A percentile compares a stretch with the other conserved stretches of the same genome.
Conservation (phyloP, 2,888 invertebrate species). For the Leptopilina syphax region DNA sequence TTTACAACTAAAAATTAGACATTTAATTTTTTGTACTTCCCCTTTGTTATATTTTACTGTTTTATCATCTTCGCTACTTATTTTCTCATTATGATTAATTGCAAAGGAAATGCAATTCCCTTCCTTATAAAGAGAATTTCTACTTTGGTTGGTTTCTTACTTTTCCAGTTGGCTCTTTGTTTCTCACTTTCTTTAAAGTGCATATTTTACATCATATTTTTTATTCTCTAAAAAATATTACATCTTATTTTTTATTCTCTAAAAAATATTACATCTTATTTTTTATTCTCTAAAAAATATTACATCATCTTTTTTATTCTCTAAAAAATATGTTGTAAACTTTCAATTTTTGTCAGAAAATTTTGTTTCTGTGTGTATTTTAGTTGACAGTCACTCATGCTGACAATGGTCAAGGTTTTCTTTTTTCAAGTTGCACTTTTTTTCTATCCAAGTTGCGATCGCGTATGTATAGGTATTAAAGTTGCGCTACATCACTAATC, state of each 20-base stretch:
- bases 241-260: not conserved
- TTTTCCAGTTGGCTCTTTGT: no score
- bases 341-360: not conserved
- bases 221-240: not conserved
- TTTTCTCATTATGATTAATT: no score
- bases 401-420: conserved; percentile 6
- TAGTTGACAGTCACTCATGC: not conserved
- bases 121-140: no score
- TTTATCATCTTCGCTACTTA: no score
- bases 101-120: no score
- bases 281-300: not conserved
- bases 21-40: no score
- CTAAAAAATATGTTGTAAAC: not conserved
- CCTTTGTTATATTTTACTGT: no score
- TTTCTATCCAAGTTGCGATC: not conserved
- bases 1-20: no score
- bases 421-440: not conserved
- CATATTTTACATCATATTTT: no score
- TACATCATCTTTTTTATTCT: not conserved
- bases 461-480: conserved; percentile 8
- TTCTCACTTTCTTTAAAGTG: no score
- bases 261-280: not conserved
- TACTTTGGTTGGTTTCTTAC: no score
- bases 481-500: conserved; percentile 15
- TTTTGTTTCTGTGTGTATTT: not conserved